A percentile compares a stretch with the other conserved stretches of the same genome.
Conservation (phyloP, 2,113 vertebrate genomes). For the Willisornis vidua region DNA sequence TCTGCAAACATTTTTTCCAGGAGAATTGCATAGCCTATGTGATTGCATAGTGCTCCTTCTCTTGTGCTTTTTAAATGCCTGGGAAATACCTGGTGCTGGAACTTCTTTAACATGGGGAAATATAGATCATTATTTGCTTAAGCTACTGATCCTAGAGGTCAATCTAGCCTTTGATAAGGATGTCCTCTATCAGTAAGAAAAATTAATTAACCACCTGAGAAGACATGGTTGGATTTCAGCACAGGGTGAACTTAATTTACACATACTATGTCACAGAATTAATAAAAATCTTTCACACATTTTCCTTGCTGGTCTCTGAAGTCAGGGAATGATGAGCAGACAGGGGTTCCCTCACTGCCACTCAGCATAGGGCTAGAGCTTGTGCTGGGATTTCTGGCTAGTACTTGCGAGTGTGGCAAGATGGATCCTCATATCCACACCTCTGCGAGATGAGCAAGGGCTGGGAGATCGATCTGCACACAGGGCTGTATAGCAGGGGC, state of each 20-base stretch:
- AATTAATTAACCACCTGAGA: background rate
- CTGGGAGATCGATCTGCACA: background rate
- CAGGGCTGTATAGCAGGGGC: background rate
- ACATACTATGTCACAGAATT: background rate
- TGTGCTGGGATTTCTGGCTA: background rate
- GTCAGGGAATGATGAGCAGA: background rate
- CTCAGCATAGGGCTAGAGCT: background rate
- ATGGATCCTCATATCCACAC: background rate
- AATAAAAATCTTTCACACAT: background rate
- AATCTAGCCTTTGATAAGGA: background rate
- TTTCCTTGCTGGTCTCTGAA: background rate
- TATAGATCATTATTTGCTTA: background rate
- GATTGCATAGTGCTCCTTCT: background rate
- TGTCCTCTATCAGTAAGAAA: background rate
- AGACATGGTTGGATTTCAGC: background rate
- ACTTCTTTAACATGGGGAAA: background rate
- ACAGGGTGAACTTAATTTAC: background rate
- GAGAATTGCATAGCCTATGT: background rate
- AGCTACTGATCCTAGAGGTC: background rate
- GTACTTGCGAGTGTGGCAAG: background rate
- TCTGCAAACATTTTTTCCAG: conserved; percentile 42
- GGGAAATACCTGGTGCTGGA: background rate
- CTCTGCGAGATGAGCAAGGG: background rate
- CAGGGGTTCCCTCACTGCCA: background rate
- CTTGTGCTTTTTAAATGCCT: background rate